Conservation (phyloP, 2,888 invertebrate genomes). For the Tiliacea citrago region DNA sequence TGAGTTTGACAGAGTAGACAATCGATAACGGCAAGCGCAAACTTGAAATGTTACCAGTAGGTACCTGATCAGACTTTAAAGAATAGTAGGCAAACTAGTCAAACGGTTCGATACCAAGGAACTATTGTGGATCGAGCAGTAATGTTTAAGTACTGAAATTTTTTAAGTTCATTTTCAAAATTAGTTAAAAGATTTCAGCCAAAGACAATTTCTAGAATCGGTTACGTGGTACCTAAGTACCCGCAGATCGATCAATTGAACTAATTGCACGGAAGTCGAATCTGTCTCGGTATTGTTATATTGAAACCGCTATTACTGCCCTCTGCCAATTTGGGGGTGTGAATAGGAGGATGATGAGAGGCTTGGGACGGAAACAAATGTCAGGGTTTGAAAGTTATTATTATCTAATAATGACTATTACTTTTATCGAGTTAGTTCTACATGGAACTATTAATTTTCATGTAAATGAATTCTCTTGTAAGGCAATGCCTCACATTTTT, state of each 20-base stretch:
- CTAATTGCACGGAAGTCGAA: slow-evolving; percentile 62
- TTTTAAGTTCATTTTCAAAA: neutral
- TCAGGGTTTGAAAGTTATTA: slow-evolving; percentile 8
- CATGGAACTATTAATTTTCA: too few relatives aligned
- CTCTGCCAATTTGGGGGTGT: slow-evolving; percentile 15
- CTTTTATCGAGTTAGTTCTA: neutral
- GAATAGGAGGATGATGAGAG: slow-evolving; percentile 46
- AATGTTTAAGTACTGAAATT: neutral
- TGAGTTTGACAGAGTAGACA: neutral
- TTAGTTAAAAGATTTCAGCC: neutral
- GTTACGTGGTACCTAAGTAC: slow-evolving; percentile 21
- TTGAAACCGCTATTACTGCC: slow-evolving; percentile 56
- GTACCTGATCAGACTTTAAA: neutral
- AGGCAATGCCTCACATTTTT: neutral
- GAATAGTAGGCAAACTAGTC: neutral
- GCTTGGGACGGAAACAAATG: slow-evolving; percentile 7
- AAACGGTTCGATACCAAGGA: neutral
- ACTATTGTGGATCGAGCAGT: neutral
- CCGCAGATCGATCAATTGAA: slow-evolving; percentile 55
- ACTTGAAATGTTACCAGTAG: neutral
- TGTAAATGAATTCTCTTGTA: too few relatives aligned
- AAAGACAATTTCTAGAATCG: slow-evolving; percentile 1
- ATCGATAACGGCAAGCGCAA: neutral
- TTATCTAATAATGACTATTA: neutral
- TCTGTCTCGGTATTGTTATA: slow-evolving; percentile 61